These are phyloP conservation scores for Leptopilina myrica DNA, from an alignment of 2,888 invertebrate genomes.

Conservation along the genomic window DNA sequence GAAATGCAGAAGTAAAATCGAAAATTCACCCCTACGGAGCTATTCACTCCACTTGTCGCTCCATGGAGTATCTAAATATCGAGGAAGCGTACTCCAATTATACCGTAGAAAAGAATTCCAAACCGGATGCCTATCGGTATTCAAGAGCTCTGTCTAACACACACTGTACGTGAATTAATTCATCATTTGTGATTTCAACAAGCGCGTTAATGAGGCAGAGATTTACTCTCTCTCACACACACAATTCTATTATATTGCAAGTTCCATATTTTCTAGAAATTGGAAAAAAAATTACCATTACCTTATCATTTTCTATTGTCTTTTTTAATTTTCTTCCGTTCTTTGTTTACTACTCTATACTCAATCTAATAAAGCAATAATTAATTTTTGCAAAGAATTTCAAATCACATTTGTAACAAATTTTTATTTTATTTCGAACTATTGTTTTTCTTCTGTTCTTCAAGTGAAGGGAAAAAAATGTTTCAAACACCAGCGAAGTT, in stretches of 20 bases:
- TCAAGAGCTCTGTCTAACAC: slow-evolving; percentile 52
- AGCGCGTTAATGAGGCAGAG: slow-evolving; percentile 28
- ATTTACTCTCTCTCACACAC: background rate
- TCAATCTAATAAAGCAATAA: too few relatives aligned
- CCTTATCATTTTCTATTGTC: background rate
- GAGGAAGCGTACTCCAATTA: slow-evolving; percentile 62
- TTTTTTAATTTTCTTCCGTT: too few relatives aligned
- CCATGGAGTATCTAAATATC: slow-evolving; percentile 62
- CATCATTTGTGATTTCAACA: background rate
- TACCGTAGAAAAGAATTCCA: slow-evolving; percentile 54
- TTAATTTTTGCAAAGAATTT: too few relatives aligned
- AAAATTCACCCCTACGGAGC: slow-evolving; percentile 43
- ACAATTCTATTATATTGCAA: background rate
- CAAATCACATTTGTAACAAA: too few relatives aligned
- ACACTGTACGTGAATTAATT: slow-evolving; percentile 31
- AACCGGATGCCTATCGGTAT: slow-evolving; percentile 53
- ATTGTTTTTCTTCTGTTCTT: too few relatives aligned
- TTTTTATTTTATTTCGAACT: too few relatives aligned
- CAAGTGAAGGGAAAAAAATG: too few relatives aligned
- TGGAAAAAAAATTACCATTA: background rate
- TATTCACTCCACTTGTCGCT: slow-evolving; percentile 58
- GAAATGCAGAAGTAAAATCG: background rate
- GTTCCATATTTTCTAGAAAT: background rate
- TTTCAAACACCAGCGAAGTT: too few relatives aligned
- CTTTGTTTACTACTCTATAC: too few relatives aligned